These are phyloP conservation scores for Tetropium fuscum DNA, from an alignment of 2,888 invertebrate species.

Conservation along the genomic window DNA sequence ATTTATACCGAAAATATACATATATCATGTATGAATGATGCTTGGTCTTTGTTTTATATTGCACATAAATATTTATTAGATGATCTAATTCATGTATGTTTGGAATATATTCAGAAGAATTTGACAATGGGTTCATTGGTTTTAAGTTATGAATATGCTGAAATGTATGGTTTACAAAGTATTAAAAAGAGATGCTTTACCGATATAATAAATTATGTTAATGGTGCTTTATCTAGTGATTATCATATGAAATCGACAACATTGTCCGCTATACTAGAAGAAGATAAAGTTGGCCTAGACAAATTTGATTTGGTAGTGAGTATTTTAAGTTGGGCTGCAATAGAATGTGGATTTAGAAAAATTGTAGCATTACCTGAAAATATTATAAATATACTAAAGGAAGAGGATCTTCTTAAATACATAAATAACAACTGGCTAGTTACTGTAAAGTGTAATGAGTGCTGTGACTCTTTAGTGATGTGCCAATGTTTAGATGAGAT, in stretches of 20 bases:
- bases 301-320: slow-evolving; percentile 42
- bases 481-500: slow-evolving; percentile 41
- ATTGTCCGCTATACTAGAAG: slow-evolving; percentile 66
- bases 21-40: slow-evolving; percentile 70
- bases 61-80: slow-evolving; percentile 75
- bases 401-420: slow-evolving; percentile 43
- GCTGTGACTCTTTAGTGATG: slow-evolving; percentile 31
- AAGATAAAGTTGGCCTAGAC: slow-evolving; percentile 15
- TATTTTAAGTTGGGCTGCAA: slow-evolving; percentile 70
- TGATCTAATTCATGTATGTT: slow-evolving; percentile 68
- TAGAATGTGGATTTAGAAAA: slow-evolving; percentile 67
- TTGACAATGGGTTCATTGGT: slow-evolving; percentile 71
- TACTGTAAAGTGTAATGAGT: slow-evolving; percentile 37
- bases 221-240: slow-evolving; percentile 67
- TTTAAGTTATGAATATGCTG: slow-evolving; percentile 72
- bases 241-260: slow-evolving; percentile 68
- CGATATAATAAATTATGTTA: slow-evolving; percentile 70
- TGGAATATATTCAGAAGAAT: slow-evolving; percentile 69
- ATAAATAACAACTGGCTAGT: slow-evolving; percentile 42
- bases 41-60: slow-evolving; percentile 74
- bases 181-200: slow-evolving; percentile 68
- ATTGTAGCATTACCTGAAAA: slow-evolving; percentile 64
- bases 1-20: slow-evolving; percentile 73
- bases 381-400: slow-evolving; percentile 52
- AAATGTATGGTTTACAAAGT: slow-evolving; percentile 70